These are phyloP conservation scores for Argyresthia albistria DNA, from an alignment of 2,888 invertebrate species.

Conservation along the genomic window DNA sequence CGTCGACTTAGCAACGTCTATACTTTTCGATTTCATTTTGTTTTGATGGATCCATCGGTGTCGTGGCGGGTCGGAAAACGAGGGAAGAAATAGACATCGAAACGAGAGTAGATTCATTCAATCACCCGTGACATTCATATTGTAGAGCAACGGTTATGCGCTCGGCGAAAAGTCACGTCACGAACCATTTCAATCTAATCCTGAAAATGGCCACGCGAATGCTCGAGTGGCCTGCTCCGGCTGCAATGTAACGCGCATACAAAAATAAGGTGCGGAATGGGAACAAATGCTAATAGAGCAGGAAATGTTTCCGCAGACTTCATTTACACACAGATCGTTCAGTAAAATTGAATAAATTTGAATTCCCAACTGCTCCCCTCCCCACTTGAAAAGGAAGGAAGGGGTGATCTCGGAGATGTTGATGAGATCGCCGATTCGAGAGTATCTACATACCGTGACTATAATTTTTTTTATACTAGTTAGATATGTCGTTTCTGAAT, in stretches of 20 bases:
- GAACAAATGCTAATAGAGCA: conserved; percentile 43
- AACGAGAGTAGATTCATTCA: not conserved
- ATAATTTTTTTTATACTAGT: no score
- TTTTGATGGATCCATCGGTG: not conserved
- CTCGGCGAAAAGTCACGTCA: not conserved
- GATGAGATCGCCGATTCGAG: no score
- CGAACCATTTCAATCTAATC: not conserved
- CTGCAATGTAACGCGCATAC: not conserved
- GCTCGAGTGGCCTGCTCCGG: not conserved
- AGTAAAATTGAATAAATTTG: conserved; percentile 66
- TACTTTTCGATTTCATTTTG: not conserved
- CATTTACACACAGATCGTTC: conserved; percentile 52
- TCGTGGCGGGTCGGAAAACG: not conserved
- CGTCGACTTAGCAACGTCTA: not conserved
- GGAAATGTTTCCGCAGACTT: conserved; percentile 44
- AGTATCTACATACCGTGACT: no score
- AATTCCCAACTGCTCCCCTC: conserved; percentile 35
- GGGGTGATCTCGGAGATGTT: not conserved
- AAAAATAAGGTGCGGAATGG: conserved; percentile 19
- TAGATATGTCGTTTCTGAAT: no score
- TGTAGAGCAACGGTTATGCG: not conserved
- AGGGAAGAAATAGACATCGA: not conserved
- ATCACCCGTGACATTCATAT: not conserved
- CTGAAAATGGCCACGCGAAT: not conserved
- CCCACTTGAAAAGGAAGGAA: conserved; percentile 12